phyloP scores from a whole-genome alignment of 2,113 vertebrate genomes.

The Onychorhynchus coronatus region DNA sequence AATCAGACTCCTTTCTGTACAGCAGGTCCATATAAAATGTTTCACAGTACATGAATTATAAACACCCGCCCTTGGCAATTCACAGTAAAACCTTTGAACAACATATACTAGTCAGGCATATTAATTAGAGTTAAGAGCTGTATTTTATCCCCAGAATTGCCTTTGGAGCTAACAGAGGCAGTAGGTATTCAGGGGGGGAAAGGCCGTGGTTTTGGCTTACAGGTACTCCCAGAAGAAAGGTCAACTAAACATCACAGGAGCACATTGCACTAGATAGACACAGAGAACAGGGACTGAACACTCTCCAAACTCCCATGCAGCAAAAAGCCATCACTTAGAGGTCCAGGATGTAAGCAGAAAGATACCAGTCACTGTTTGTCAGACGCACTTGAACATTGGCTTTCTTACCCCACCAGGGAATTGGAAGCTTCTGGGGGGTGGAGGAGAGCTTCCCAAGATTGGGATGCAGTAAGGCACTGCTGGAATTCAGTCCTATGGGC shows the following conservation, averaged over 20 bases:
- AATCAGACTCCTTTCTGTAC: not conserved
- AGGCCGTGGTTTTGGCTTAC: not conserved
- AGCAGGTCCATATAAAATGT: not conserved
- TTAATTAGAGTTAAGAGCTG: not conserved
- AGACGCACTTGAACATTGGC: not conserved
- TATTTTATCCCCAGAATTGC: not conserved
- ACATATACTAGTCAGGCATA: not conserved
- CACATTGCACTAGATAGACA: not conserved
- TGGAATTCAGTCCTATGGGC: not conserved
- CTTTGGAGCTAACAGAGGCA: not conserved
- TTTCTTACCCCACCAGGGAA: not conserved
- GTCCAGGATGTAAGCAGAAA: not conserved
- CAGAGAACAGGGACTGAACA: not conserved
- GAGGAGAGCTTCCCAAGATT: not conserved
- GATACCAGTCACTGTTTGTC: not conserved
- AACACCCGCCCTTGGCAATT: not conserved
- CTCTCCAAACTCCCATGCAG: not conserved
- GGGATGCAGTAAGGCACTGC: too few relatives aligned
- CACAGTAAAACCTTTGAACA: not conserved
- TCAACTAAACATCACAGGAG: not conserved
- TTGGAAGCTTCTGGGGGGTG: fast-evolving
- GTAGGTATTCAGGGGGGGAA: not conserved
- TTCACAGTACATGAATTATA: not conserved
- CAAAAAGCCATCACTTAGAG: not conserved
- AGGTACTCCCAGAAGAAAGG: not conserved